Conservation (phyloP, 2,888 invertebrate species). For the Chorisops tibialis region DNA sequence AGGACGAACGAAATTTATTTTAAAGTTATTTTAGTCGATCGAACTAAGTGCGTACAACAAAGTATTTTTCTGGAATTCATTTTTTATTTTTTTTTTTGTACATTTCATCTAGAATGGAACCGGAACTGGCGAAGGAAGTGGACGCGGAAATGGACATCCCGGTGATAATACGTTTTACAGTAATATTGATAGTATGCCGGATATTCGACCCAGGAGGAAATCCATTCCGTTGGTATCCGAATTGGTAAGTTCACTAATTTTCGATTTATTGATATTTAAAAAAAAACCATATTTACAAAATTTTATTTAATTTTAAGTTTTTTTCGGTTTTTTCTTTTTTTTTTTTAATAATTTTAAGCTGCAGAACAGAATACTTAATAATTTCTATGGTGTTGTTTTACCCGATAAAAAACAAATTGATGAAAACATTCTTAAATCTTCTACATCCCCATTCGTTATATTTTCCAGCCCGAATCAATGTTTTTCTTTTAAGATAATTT, state of each 20-base stretch:
- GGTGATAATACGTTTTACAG: conserved; percentile 99
- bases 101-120: conserved; percentile 67
- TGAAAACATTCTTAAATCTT: too few species aligned
- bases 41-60: too few species aligned
- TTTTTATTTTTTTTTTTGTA: not conserved
- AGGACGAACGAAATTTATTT: too few species aligned
- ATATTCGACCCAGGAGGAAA: conserved; percentile 94
- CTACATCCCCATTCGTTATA: not conserved
- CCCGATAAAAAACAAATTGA: too few species aligned
- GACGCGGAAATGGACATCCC: conserved; percentile 81
- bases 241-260: conserved; percentile 92
- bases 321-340: too few species aligned
- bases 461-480: conserved; percentile 6
- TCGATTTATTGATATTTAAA: not conserved
- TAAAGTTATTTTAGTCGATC: too few species aligned
- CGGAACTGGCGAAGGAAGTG: conserved; percentile 72
- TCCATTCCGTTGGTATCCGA: conserved; percentile 98
- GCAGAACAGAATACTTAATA: too few species aligned
- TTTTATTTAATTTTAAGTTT: too few species aligned
- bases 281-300: too few species aligned
- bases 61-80: too few species aligned
- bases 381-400: too few species aligned
- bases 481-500: too few species aligned
- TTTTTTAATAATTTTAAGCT: not conserved
- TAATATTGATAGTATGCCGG: conserved; percentile 99